These are phyloP conservation scores for Azemiops feae DNA, from an alignment of 2,113 vertebrate species.

Conservation along the genomic window DNA sequence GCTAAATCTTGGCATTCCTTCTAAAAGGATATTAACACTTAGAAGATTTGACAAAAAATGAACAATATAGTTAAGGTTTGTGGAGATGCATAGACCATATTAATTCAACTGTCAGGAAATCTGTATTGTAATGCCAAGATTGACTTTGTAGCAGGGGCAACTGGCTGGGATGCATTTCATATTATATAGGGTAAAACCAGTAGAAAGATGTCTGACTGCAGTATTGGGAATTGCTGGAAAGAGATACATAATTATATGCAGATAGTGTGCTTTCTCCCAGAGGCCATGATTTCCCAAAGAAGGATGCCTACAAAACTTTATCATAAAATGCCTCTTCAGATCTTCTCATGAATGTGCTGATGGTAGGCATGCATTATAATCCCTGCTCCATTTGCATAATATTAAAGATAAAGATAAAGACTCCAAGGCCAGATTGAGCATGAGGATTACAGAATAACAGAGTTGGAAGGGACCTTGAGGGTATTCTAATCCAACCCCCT, in stretches of 20 bases:
- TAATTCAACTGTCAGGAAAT: not conserved
- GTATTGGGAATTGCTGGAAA: not conserved
- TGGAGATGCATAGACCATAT: not conserved
- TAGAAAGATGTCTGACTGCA: not conserved
- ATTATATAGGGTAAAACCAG: not conserved
- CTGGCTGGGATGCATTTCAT: not conserved
- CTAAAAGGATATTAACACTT: not conserved
- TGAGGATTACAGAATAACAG: not conserved
- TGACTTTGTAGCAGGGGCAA: not conserved
- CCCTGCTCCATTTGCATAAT: not conserved
- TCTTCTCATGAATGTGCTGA: not conserved
- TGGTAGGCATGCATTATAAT: not conserved
- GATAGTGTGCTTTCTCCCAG: not conserved
- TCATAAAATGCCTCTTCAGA: not conserved
- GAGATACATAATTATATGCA: not conserved
- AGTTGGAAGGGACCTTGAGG: no score
- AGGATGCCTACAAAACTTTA: not conserved
- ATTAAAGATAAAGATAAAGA: not conserved
- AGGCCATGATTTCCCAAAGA: not conserved
- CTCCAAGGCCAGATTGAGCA: not conserved
- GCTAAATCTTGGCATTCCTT: not conserved
- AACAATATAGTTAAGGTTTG: not conserved
- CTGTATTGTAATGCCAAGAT: not conserved
- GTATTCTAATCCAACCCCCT: no score
- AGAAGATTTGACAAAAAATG: conserved; percentile 4